phyloP scores from a whole-genome alignment of 2,797 vertebrate genomes.

The Phaenicophaeus curvirostris region DNA sequence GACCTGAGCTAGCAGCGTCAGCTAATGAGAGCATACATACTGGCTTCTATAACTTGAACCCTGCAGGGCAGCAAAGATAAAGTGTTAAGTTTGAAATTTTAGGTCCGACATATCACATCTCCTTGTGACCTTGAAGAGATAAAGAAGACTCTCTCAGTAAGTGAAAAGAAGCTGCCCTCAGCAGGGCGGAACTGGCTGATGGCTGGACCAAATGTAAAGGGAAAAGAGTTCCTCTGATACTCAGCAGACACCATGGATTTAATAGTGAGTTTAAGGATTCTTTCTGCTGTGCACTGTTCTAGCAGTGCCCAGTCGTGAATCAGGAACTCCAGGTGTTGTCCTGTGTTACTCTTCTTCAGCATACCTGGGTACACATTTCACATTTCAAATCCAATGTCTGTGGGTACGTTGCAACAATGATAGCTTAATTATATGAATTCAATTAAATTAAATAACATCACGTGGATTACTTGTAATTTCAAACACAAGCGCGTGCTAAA shows the following conservation, averaged over 20 bases:
- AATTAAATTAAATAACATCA: not conserved
- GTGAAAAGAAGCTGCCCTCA: not conserved
- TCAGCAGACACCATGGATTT: not conserved
- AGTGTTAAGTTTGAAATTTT: not conserved
- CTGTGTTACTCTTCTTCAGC: not conserved
- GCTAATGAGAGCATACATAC: not conserved
- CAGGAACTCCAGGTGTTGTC: not conserved
- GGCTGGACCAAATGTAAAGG: not conserved
- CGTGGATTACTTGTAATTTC: not conserved
- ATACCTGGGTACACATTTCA: not conserved
- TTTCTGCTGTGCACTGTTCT: not conserved
- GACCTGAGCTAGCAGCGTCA: not conserved
- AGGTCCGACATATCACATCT: not conserved
- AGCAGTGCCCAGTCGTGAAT: not conserved
- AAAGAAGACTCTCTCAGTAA: not conserved
- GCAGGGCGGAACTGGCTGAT: not conserved
- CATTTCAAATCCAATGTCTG: not conserved
- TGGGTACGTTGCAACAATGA: not conserved
- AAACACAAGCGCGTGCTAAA: not conserved
- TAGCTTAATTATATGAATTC: not conserved
- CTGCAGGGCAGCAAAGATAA: not conserved
- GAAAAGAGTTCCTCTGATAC: not conserved
- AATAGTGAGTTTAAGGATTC: not conserved
- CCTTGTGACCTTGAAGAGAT: not conserved
- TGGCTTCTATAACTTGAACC: not conserved